These are phyloP conservation scores for Netelia fuscicornis DNA, from an alignment of 2,888 invertebrate species.

Conservation along the genomic window DNA sequence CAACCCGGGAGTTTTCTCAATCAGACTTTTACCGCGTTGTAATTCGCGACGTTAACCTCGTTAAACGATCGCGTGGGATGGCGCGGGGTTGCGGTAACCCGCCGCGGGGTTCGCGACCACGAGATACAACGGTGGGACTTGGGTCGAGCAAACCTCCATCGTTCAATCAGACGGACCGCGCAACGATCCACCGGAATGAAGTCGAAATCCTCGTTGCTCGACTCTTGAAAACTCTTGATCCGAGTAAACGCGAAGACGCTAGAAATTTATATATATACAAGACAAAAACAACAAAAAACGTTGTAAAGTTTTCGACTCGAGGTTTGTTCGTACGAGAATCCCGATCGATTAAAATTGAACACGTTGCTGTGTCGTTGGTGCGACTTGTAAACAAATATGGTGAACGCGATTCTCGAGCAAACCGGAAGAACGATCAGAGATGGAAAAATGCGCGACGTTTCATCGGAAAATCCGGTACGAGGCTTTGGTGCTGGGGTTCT, in stretches of 20 bases:
- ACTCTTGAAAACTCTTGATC: neutral
- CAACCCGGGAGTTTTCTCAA: constrained; percentile 80
- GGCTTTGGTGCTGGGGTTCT: constrained; percentile 2
- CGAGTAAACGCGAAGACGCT: neutral
- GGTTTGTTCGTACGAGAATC: too few relatives aligned
- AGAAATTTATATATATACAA: constrained; percentile 3
- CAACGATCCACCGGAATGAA: constrained; percentile 1
- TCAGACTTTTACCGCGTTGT: constrained; percentile 82
- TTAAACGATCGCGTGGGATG: constrained; percentile 75
- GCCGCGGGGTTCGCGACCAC: constrained; percentile 58
- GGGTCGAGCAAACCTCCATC: constrained; percentile 45
- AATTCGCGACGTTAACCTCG: constrained; percentile 82
- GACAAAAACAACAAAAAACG: neutral
- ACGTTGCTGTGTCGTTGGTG: too few relatives aligned
- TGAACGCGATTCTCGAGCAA: constrained; percentile 9
- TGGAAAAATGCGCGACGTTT: constrained; percentile 53
- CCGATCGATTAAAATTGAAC: too few relatives aligned
- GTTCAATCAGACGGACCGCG: constrained; percentile 41
- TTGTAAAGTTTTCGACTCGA: too few relatives aligned
- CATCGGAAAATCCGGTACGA: neutral
- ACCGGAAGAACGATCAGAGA: constrained; percentile 54
- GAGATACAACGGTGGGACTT: constrained; percentile 27
- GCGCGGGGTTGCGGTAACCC: constrained; percentile 64
- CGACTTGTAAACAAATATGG: constrained; percentile 15
- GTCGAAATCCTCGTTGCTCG: neutral